A percentile compares a stretch with the other conserved stretches of the same genome.
Conservation (phyloP, 2,113 vertebrate species). For the Tympanuchus pallidicinctus region DNA sequence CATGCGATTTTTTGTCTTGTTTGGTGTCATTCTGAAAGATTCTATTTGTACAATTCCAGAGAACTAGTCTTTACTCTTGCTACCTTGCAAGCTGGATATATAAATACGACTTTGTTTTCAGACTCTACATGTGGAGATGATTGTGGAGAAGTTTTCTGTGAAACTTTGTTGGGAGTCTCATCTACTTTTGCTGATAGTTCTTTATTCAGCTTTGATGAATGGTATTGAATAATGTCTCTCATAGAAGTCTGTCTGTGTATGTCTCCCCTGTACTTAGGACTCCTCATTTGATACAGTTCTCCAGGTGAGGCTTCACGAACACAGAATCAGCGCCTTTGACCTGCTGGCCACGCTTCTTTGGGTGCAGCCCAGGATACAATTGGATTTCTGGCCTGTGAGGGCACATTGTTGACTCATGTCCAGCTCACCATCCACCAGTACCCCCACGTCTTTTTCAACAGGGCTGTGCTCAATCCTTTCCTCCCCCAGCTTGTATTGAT, state of each 20-base stretch:
- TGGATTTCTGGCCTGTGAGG: too few relatives aligned
- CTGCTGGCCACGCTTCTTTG: too few relatives aligned
- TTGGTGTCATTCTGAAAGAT: background rate
- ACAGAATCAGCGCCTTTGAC: too few relatives aligned
- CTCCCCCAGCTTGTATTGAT: too few relatives aligned
- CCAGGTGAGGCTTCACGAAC: too few relatives aligned
- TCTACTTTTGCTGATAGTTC: background rate
- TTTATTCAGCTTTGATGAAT: background rate
- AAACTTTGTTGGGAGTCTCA: background rate
- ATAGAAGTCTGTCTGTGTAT: background rate
- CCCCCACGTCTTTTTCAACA: too few relatives aligned
- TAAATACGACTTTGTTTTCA: background rate
- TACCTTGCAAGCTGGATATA: background rate
- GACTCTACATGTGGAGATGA: background rate
- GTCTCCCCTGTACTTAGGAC: too few relatives aligned
- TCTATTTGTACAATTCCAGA: background rate
- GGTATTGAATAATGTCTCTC: fast-evolving
- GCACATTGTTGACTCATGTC: too few relatives aligned
- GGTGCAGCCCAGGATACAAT: too few relatives aligned
- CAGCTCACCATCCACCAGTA: too few relatives aligned
- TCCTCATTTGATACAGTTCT: too few relatives aligned
- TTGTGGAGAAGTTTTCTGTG: background rate
- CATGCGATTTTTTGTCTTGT: background rate
- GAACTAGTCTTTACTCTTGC: background rate
- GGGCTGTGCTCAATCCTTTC: too few relatives aligned